A percentile compares a stretch with the other conserved stretches of the same genome.
These are phyloP conservation scores for Fulica atra DNA, from an alignment of 2,113 vertebrate genomes.

Conservation along the genomic window DNA sequence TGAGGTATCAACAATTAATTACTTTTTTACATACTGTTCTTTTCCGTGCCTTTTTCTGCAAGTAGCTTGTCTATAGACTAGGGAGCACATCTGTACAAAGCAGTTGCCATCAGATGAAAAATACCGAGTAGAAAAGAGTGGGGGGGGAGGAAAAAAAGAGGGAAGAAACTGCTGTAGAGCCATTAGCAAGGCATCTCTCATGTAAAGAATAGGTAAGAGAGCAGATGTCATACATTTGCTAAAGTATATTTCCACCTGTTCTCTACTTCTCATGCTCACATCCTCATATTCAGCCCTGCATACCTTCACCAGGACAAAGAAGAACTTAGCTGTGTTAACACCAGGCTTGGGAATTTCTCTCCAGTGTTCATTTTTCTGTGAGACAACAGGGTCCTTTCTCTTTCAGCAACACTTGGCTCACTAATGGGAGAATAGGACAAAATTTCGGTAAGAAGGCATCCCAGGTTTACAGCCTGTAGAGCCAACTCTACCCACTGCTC, in stretches of 20 bases:
- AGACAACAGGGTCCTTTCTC: not conserved
- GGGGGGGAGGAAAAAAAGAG: not conserved
- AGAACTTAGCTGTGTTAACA: not conserved
- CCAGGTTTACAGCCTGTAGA: not conserved
- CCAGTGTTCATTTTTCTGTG: not conserved
- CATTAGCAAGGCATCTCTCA: not conserved
- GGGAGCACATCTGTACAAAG: accelerated
- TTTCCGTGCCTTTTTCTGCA: not conserved
- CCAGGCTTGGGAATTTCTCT: not conserved
- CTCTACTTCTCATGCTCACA: not conserved
- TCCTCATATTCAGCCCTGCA: not conserved
- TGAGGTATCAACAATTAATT: not conserved
- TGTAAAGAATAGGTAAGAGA: not conserved
- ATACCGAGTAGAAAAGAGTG: not conserved
- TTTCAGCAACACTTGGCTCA: not conserved
- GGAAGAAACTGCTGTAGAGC: not conserved
- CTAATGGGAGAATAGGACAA: not conserved
- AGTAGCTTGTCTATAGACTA: not conserved
- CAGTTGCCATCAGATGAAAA: not conserved
- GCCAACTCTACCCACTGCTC: not conserved
- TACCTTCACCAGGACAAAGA: not conserved
- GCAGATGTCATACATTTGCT: not conserved
- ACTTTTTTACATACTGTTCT: not conserved
- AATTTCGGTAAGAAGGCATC: not conserved
- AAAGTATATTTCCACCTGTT: not conserved